Percentiles rank a stretch among this genome's conserved stretches.
Conservation (phyloP, 2,113 vertebrate species). For the Chloropsis cyanopogon region DNA sequence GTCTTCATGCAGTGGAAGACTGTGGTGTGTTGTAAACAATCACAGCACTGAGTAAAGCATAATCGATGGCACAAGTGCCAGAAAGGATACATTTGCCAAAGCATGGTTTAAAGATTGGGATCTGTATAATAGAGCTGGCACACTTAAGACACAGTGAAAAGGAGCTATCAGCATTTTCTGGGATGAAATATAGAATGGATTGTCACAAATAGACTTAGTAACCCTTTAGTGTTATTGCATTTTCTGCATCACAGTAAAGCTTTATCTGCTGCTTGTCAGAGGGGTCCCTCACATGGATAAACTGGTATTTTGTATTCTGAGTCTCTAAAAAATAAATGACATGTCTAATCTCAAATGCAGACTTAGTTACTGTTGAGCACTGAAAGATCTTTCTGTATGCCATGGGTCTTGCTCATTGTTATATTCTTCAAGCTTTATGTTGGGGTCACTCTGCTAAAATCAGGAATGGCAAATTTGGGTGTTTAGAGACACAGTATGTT, state of each 20-base stretch:
- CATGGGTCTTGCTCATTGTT: not conserved
- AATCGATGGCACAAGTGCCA: conserved; percentile 2
- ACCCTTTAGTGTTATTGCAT: not conserved
- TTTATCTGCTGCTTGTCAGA: not conserved
- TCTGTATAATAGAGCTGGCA: not conserved
- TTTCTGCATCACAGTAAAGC: not conserved
- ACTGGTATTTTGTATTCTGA: not conserved
- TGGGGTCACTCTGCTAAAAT: not conserved
- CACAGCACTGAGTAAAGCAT: conserved; percentile 16
- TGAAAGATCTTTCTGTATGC: not conserved
- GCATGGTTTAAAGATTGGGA: not conserved
- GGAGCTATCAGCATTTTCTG: not conserved
- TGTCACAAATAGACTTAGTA: not conserved
- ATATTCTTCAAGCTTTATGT: not conserved
- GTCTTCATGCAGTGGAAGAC: conserved; percentile 16
- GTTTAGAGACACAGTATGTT: not conserved
- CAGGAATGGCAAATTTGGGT: not conserved
- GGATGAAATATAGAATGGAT: not conserved
- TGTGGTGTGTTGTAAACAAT: conserved; percentile 40
- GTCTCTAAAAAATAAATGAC: not conserved
- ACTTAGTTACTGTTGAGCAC: not conserved
- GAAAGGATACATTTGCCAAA: not conserved
- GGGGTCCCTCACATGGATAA: not conserved
- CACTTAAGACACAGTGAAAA: not conserved
- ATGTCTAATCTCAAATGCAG: not conserved